Evolutionary conservation across 2,113 vertebrate genomes (phyloP), one percentile per base, ranked within the genome.

Genomic region (Vulpes ferrilata): DNA sequence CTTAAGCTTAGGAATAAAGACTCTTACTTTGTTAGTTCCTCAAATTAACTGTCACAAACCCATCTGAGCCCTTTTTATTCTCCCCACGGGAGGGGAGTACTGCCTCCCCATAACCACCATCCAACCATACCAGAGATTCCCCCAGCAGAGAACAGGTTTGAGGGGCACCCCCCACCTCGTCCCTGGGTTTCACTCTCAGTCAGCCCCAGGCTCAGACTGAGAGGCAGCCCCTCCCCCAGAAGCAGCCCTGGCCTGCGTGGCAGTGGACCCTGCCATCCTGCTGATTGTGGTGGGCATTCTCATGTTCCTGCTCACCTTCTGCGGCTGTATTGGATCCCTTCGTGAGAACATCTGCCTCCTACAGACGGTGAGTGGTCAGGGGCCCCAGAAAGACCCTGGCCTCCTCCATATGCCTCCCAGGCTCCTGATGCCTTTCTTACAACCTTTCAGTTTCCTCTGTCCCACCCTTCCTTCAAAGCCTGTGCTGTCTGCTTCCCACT

Each of bases 291-390:
- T 99, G 5, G 99, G 99, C 0, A 16, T 99, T 79, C 98, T 99
- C 94, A 99, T 99, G 99, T 99, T 99, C 98, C 97, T 99, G 93
- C 98, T 99, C 98, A 99, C 99, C 60, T 99, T 99, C 99, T 99
- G 99, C 4, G 99, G 99, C 97, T 99, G 99, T 30, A 98, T 99
- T 0, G 99, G 99, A 73, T 99, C 99, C 80, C 98, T 99, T 76
- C 97, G 99, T 0, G 99, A 99, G 98, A 99, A 99, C 98, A 99
- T 99, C 97, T 99, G 99, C 97, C 99, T 99, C 93, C 98, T 99
- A 90, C 99, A 99, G 98, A 98, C 98, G 13, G 99, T 99, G 97
- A 98, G 99, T 95, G 81, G 11, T 22, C 88, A 30, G 20, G 10
- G 55, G 15, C 51, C 22, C 78, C 16, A 12, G 32, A 30, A 84